Conservation (phyloP, 2,888 invertebrate genomes). For the Copidosoma aretas region DNA sequence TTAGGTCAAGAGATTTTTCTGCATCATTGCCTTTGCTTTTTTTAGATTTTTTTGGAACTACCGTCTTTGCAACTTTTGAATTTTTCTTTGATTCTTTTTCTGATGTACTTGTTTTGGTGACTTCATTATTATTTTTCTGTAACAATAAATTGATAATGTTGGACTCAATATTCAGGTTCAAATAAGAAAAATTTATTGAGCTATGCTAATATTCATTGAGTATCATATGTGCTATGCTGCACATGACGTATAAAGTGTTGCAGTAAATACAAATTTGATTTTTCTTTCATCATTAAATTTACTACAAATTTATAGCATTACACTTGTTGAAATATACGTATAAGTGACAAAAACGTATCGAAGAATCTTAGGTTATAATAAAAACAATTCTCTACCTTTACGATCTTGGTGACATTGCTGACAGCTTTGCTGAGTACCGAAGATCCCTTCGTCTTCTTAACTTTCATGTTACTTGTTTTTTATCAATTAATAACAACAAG, state of each 20-base stretch:
- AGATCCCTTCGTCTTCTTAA: conserved; percentile 37
- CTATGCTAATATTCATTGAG: not conserved
- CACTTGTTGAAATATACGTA: too few relatives aligned
- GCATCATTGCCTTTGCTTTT: conserved; percentile 32
- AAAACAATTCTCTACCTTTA: conserved; percentile 48
- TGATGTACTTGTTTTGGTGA: conserved; percentile 4
- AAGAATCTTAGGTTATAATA: conserved; percentile 44
- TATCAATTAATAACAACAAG: too few relatives aligned
- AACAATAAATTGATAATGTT: conserved; percentile 42
- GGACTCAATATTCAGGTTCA: not conserved
- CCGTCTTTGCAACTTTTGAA: not conserved
- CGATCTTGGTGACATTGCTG: conserved; percentile 50
- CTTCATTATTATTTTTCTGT: conserved; percentile 38
- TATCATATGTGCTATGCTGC: too few relatives aligned
- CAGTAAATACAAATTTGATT: too few relatives aligned
- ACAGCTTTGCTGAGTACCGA: conserved; percentile 50
- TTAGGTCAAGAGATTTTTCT: conserved; percentile 3
- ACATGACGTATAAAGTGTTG: too few relatives aligned
- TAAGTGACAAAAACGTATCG: not conserved
- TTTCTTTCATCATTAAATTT: too few relatives aligned
- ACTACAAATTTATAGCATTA: too few relatives aligned
- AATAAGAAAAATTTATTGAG: not conserved
- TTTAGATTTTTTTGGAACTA: not conserved
- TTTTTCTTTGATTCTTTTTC: conserved; percentile 11
- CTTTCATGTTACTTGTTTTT: conserved; percentile 33